Conservation (phyloP, 1,140 invertebrate genomes). For the Chlorops oryzae region DNA sequence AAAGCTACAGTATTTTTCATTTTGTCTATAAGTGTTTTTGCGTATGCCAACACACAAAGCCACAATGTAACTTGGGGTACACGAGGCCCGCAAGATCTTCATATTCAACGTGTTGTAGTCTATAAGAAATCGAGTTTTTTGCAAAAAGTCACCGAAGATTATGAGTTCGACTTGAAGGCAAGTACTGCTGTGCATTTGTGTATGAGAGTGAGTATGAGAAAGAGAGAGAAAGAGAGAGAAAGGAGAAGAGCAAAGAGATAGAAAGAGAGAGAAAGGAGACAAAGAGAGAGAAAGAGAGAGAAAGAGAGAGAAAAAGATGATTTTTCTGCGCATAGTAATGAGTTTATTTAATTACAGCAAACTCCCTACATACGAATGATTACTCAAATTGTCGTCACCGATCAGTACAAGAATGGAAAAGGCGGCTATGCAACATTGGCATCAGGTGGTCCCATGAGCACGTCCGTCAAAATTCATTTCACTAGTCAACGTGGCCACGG, state of each 20-base stretch:
- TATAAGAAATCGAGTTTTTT: slow-evolving; percentile 44
- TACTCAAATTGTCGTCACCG: slow-evolving; percentile 50
- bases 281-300: too few species aligned
- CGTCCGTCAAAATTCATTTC: slow-evolving; percentile 49
- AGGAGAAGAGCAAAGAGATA: too few species aligned
- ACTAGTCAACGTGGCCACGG: slow-evolving; percentile 52
- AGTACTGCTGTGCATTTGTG: too few species aligned
- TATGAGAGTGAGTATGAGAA: too few species aligned
- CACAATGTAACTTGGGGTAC: slow-evolving; percentile 36
- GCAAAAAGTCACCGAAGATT: slow-evolving; percentile 37
- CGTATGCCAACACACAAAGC: slow-evolving; percentile 11
- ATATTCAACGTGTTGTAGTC: slow-evolving; percentile 38
- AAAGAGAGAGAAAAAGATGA: too few species aligned
- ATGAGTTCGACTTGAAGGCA: slow-evolving; percentile 24
- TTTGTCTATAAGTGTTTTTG: background rate
- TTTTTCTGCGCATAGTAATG: too few species aligned
- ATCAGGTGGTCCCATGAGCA: slow-evolving; percentile 47
- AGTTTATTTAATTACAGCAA: background rate
- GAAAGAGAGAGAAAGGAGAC: too few species aligned
- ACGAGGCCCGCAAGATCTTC: slow-evolving; percentile 29
- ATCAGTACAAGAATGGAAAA: slow-evolving; percentile 51
- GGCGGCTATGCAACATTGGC: slow-evolving; percentile 49
- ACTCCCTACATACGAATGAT: slow-evolving; percentile 31
- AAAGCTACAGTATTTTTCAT: background rate
- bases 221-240: too few species aligned